phyloP scores from a whole-genome alignment of 2,797 vertebrate species.

The Picus viridis region DNA sequence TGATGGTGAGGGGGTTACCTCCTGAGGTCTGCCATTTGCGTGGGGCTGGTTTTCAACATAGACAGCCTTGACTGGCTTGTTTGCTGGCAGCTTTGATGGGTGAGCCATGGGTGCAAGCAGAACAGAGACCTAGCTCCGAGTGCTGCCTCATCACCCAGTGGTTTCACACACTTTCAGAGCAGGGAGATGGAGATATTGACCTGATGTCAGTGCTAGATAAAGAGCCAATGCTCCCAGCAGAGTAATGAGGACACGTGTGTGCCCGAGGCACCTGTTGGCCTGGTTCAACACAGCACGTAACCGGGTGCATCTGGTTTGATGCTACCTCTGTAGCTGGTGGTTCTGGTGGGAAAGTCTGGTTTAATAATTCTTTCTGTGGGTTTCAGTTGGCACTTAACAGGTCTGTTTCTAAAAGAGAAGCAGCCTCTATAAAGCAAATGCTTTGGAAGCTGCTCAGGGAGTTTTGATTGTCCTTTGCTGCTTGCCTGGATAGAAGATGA shows the following conservation, averaged over 20 bases:
- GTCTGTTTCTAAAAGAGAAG: neutral
- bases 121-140: neutral
- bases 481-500: neutral
- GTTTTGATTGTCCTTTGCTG: neutral
- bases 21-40: neutral
- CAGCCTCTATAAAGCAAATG: neutral
- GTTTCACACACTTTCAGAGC: neutral
- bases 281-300: neutral
- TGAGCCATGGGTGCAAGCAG: neutral
- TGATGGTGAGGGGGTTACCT: neutral
- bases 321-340: neutral
- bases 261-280: slow-evolving; percentile 62
- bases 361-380: neutral
- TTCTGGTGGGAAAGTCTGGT: neutral
- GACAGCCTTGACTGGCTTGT: neutral
- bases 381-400: neutral
- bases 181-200: neutral
- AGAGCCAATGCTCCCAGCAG: neutral
- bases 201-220: neutral
- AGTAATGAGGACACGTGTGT: neutral
- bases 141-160: neutral
- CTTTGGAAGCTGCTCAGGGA: neutral
- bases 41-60: neutral
- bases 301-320: neutral
- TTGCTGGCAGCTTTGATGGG: neutral